These are phyloP conservation scores for Brassicogethes aeneus DNA, from an alignment of 2,888 invertebrate species.

Conservation along the genomic window DNA sequence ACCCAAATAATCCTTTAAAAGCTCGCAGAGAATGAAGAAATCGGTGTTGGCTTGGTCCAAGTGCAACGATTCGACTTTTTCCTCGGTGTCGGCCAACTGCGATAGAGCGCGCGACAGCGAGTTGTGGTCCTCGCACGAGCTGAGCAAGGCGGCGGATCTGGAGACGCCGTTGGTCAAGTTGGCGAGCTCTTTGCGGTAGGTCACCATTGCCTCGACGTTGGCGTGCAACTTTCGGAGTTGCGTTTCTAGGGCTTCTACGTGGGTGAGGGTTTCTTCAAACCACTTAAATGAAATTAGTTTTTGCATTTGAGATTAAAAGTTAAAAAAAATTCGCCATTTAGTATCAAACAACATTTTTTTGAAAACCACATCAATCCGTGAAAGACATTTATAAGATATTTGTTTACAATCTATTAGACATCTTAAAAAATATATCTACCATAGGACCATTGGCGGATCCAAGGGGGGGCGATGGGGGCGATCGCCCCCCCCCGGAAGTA, in stretches of 20 bases:
- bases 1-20: slow-evolving; percentile 89
- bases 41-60: slow-evolving; percentile 92
- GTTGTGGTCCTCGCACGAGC: slow-evolving; percentile 88
- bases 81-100: slow-evolving; percentile 81
- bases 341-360: too few relatives aligned
- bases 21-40: slow-evolving; percentile 87
- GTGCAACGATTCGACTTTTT: slow-evolving; percentile 78
- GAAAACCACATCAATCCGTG: too few relatives aligned
- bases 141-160: slow-evolving; percentile 81
- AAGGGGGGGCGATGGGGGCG: too few relatives aligned
- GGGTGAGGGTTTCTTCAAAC: slow-evolving; percentile 94
- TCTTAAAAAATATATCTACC: too few relatives aligned
- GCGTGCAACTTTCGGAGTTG: slow-evolving; percentile 80
- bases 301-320: too few relatives aligned
- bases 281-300: too few relatives aligned
- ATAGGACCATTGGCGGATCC: too few relatives aligned
- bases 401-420: too few relatives aligned
- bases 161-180: slow-evolving; percentile 72
- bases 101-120: slow-evolving; percentile 83
- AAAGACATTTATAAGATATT: too few relatives aligned
- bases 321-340: too few relatives aligned
- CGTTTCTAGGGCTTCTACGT: slow-evolving; percentile 83
- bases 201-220: slow-evolving; percentile 80
- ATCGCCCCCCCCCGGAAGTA: too few relatives aligned
- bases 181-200: slow-evolving; percentile 77